Percentiles rank a stretch among this genome's conserved stretches.
Conservation (phyloP, 35 echinoderm and acorn worm species). For the Stichopus chloronotus region DNA sequence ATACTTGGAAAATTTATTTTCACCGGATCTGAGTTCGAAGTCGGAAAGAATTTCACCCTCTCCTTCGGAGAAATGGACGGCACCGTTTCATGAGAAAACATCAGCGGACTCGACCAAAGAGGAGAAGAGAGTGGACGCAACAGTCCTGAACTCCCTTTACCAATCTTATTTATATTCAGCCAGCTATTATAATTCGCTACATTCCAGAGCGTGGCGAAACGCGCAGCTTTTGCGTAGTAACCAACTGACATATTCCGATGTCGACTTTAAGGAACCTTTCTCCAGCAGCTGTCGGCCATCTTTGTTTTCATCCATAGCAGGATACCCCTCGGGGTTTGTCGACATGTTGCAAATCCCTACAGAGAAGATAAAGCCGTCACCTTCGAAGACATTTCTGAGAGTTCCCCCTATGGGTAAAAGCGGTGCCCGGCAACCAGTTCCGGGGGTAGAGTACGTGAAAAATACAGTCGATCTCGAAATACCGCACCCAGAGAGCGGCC, state of each 20-base stretch:
- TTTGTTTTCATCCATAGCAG: not conserved
- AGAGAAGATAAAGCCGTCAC: not conserved
- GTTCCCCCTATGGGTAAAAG: not conserved
- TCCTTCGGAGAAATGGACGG: slow-evolving; percentile 6
- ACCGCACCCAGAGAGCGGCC: not conserved
- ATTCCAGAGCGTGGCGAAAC: slow-evolving; percentile 43
- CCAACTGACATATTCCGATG: slow-evolving; percentile 6
- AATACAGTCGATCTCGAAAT: slow-evolving; percentile 21
- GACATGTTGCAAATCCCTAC: not conserved
- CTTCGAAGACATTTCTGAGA: not conserved
- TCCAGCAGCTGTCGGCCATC: not conserved
- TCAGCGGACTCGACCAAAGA: not conserved
- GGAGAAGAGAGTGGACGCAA: slow-evolving; percentile 4
- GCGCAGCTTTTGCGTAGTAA: not conserved
- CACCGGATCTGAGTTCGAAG: not conserved
- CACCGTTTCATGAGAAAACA: not conserved
- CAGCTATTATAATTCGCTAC: slow-evolving; percentile 32
- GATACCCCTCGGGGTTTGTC: not conserved
- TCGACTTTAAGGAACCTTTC: not conserved
- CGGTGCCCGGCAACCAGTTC: slow-evolving; percentile 29
- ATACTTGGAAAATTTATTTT: not conserved
- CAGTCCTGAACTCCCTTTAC: slow-evolving; percentile 17
- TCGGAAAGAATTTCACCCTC: not conserved
- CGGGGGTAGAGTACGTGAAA: slow-evolving; percentile 32
- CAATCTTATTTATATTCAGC: slow-evolving; percentile 45